Percentiles rank a stretch among this genome's conserved stretches.
phyloP scores from a whole-genome alignment of 2,113 vertebrate species.

The Neodon shergylaensis region DNA sequence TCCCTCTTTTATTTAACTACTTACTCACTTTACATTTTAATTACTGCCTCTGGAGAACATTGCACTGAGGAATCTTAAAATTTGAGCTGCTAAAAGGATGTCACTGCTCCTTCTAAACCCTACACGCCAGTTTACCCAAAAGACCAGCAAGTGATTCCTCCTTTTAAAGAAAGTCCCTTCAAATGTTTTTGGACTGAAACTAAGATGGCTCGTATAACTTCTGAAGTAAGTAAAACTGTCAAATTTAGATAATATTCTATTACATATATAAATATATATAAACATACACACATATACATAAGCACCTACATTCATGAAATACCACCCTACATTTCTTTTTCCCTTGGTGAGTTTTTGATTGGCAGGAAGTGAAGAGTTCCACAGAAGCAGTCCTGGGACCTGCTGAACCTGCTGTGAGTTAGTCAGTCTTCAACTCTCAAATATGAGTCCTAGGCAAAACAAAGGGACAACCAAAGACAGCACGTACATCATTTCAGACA shows the following conservation, averaged over 20 bases:
- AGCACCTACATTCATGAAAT: not conserved
- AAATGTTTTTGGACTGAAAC: conserved; percentile 3
- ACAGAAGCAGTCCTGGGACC: not conserved
- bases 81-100: not conserved
- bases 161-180: not conserved
- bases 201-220: not conserved
- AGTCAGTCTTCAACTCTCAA: not conserved
- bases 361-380: not conserved
- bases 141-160: not conserved
- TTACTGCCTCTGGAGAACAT: not conserved
- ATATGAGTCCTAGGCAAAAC: not conserved
- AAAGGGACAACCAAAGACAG: not conserved
- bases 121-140: not conserved
- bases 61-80: not conserved
- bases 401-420: not conserved
- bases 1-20: not conserved
- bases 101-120: not conserved
- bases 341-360: not conserved
- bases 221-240: not conserved
- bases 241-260: conserved; percentile 14
- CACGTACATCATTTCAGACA: not conserved
- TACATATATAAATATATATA: not conserved
- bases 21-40: not conserved
- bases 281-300: not conserved
- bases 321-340: not conserved